Conservation (phyloP, 1,140 invertebrate species). For the Philotrypesis tridentata region DNA sequence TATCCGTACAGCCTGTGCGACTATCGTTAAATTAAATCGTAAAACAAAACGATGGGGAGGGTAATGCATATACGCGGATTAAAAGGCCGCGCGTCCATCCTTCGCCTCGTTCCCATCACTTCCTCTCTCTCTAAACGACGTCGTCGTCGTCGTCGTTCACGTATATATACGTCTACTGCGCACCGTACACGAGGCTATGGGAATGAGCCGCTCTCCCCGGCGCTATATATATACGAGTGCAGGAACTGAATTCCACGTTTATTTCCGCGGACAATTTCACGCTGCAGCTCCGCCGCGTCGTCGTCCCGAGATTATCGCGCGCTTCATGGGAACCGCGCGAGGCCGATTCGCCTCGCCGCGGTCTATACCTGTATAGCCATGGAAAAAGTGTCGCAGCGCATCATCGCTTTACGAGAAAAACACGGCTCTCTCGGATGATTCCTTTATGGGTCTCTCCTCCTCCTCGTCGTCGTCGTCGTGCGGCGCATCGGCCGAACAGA, state of each 20-base stretch:
- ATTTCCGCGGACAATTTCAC: conserved; percentile 41
- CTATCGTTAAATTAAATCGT: too few relatives aligned
- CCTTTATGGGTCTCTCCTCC: too few relatives aligned
- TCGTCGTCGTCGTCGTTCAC: too few relatives aligned
- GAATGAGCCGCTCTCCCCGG: too few relatives aligned
- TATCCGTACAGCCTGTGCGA: too few relatives aligned
- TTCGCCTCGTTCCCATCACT: neutral
- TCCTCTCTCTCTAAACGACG: neutral
- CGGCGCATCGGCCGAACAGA: too few relatives aligned
- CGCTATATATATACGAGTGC: too few relatives aligned
- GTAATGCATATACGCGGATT: conserved; percentile 5
- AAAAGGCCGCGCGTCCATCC: neutral
- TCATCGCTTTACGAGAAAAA: conserved; percentile 5
- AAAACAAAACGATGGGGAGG: neutral
- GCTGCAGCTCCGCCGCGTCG: neutral
- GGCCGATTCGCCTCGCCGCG: conserved; percentile 10
- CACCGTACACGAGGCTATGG: too few relatives aligned
- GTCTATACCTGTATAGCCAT: too few relatives aligned
- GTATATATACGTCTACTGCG: too few relatives aligned
- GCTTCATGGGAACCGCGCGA: conserved; percentile 34
- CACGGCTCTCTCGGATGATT: neutral
- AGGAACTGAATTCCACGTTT: conserved; percentile 22
- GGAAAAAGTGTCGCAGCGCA: conserved; percentile 29
- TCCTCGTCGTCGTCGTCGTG: too few relatives aligned
- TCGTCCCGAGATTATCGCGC: neutral